Base-by-base conservation (phyloP, 2,113 vertebrate genomes). In the Thinocorus orbignyianus region DNA sequence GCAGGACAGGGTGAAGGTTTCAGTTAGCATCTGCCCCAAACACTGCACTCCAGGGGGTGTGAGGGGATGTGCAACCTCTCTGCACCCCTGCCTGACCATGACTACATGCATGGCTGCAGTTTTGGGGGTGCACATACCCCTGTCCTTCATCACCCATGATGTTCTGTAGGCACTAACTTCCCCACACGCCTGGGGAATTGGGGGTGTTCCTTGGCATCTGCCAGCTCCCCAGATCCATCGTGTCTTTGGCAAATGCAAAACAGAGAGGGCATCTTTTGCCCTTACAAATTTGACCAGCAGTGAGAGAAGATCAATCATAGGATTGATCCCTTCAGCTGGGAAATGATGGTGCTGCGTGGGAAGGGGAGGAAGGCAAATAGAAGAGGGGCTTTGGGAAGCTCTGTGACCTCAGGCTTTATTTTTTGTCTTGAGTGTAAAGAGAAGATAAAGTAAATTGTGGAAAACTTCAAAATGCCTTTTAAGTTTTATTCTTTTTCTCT, bases 21-120 rank as follows among this genome's bases (percentile, higher is more conserved):
- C 9, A 3, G 9, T 46, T 17, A 52, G 18, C 25, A 23, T 37
- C 33, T 17, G 24, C 20, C 1, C 13, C 39, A 17, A 55, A 42
- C 9, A 24, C 9, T 22, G 9, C 2, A 1, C 17, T 35, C 10
- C 19, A 10, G 42, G 30, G 22, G 9, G 35, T 3, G 19, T 31
- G 17, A 48, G 10, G 7, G 9, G 3, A 0, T 24, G 14, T 0
- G 1, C 22, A 33, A 7, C 4, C 1, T 28, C 58, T 10, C 16
- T 33, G 26, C 6, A 6, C 5, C 8, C 0, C 18, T 20, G 39
- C 14, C 55, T 70, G 30, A 12, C n/a, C 51, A 4, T 2, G 9
- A 1, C 19, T 61, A 37, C 9, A 2, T 25, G 10, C 1, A 17
- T 30, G 65, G 23, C 28, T 28, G 30, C 2, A 2, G 23, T 13